Conservation (phyloP, 1,140 invertebrate species). For the Anastatus disparis region DNA sequence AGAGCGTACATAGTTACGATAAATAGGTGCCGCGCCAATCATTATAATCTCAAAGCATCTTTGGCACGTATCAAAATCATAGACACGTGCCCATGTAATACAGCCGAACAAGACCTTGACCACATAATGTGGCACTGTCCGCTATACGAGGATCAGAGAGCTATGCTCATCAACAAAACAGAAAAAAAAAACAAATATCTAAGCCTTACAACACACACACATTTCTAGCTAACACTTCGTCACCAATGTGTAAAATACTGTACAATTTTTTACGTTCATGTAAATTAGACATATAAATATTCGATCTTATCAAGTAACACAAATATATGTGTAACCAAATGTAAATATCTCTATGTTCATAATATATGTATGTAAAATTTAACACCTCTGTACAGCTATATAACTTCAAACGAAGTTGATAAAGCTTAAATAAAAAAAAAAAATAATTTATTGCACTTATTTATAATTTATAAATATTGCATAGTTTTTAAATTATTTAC, state of each 20-base stretch:
- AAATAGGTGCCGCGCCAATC: neutral
- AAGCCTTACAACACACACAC: neutral
- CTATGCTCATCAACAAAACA: neutral
- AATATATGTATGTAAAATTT: too few species aligned
- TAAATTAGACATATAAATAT: too few species aligned
- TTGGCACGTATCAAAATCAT: neutral
- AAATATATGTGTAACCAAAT: too few species aligned
- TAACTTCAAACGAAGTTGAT: too few species aligned
- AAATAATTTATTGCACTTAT: too few species aligned
- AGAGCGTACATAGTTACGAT: neutral
- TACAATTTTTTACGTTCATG: neutral
- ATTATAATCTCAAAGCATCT: neutral
- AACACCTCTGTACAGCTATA: too few species aligned
- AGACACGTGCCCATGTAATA: neutral
- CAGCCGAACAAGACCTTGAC: neutral
- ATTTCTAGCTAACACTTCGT: neutral
- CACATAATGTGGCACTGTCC: neutral
- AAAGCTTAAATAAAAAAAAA: too few species aligned
- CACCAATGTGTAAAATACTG: neutral
- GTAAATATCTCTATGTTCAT: too few species aligned
- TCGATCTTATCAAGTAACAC: too few species aligned
- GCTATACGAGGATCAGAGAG: neutral
- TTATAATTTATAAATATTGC: too few species aligned
- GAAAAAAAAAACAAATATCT: neutral
- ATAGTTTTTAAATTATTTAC: too few species aligned